Base-by-base conservation (phyloP, 2,888 invertebrate species). In the Bugula neritina region DNA sequence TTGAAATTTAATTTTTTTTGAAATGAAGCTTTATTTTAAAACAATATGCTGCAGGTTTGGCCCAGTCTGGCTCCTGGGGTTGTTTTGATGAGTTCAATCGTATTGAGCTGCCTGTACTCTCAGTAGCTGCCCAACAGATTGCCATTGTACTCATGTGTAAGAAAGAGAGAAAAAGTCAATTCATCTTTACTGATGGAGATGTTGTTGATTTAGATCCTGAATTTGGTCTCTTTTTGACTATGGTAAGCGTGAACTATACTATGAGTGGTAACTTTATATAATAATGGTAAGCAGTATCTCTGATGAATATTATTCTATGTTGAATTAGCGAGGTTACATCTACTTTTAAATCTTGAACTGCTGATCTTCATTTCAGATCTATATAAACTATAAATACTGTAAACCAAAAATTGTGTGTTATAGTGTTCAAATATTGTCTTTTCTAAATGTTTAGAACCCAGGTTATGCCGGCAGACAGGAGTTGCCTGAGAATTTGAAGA, bases 401-500 rank as follows among this genome's bases (percentile, higher is more conserved):
- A 43, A 17, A 43, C 43, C 17, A 10, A 10, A 43, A 10, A 43
- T 43, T 17, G 17, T 43, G 43, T 43, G 43, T 43, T 43, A 43
- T 43, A 43, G 10, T 43, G 43, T 17, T 43, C 17, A 43, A n/a
- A n/a, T n/a, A n/a, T n/a, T n/a, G n/a, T n/a, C n/a, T n/a, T n/a
- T n/a, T n/a, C n/a, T n/a, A n/a, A n/a, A n/a, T n/a, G n/a, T n/a
- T n/a, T 63, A 95, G 95, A 97, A 97, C 87, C 96, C 96, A 23
- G 96, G 96, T 0, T 97, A 97, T 82, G 96, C 96, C 35, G 96
- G 96, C 0, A 89, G 97, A 72, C 96, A 96, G 80, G 96, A 96
- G 83, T 84, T 97, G 69, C 97, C 97, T 0, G 97, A 97, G 86
- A 97, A 97, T 86, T 87, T 97, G 76, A 97, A 97, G 87, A 94